phyloP scores from a whole-genome alignment of 2,888 invertebrate genomes.

The Scotopteryx bipunctaria region DNA sequence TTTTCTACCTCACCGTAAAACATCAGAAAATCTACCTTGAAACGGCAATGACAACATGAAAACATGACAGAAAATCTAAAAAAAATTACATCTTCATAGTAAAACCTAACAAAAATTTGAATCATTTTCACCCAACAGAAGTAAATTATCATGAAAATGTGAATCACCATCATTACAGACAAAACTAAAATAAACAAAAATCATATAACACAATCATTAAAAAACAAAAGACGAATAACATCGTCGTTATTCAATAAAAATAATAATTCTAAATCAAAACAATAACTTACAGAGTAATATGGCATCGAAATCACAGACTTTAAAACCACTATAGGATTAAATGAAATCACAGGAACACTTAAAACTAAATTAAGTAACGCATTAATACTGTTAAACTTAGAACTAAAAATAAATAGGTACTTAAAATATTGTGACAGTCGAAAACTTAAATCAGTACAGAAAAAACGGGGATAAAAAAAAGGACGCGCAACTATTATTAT shows the following conservation, averaged over 20 bases:
- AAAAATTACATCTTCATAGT: too few relatives aligned
- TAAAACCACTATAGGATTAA: slow-evolving; percentile 59
- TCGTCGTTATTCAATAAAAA: slow-evolving; percentile 41
- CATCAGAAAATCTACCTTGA: not conserved
- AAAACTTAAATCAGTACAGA: slow-evolving; percentile 62
- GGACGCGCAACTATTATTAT: slow-evolving; percentile 54
- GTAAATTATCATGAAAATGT: slow-evolving; percentile 15
- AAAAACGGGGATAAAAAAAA: slow-evolving; percentile 64
- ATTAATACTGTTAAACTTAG: slow-evolving; percentile 47
- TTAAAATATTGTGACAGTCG: slow-evolving; percentile 48
- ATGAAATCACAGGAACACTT: slow-evolving; percentile 76
- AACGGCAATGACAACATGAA: too few relatives aligned
- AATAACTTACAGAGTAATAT: slow-evolving; percentile 62
- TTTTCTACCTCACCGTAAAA: too few relatives aligned
- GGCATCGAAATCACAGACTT: slow-evolving; percentile 77
- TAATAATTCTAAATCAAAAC: slow-evolving; percentile 59
- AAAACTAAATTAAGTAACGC: slow-evolving; percentile 56
- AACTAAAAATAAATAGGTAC: slow-evolving; percentile 58
- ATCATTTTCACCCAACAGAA: too few relatives aligned
- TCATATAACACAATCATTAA: slow-evolving; percentile 44
- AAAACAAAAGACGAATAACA: slow-evolving; percentile 38
- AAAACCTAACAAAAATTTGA: too few relatives aligned
- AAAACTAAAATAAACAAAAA: slow-evolving; percentile 48
- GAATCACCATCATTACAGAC: slow-evolving; percentile 33
- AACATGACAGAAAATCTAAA: too few relatives aligned